These are phyloP conservation scores for Grus americana DNA, from an alignment of 2,113 vertebrate species.

Conservation along the genomic window DNA sequence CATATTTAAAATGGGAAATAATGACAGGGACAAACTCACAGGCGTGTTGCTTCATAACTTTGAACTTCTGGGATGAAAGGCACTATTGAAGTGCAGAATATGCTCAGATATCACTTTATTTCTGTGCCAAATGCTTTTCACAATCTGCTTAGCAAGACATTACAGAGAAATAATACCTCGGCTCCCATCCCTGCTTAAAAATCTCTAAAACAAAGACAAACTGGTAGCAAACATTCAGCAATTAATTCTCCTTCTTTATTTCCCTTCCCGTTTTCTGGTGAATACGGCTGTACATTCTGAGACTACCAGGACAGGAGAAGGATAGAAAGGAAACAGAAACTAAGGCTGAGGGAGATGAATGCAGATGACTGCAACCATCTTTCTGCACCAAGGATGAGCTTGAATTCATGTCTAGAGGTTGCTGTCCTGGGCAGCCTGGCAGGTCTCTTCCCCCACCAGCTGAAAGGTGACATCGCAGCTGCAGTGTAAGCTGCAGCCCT, in stretches of 20 bases:
- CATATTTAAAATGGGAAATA: constrained; percentile 8
- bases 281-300: not conserved
- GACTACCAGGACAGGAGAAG: not conserved
- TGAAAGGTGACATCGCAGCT: not conserved
- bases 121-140: constrained; percentile 16
- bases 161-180: not conserved
- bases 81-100: constrained; percentile 17
- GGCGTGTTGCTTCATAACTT: not conserved
- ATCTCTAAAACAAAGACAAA: constrained; percentile 9
- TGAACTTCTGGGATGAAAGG: constrained; percentile 40
- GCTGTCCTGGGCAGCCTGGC: not conserved
- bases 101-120: not conserved
- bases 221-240: not conserved
- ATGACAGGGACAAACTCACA: not conserved
- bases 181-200: not conserved
- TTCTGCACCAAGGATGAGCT: not conserved
- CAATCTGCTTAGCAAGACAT: not conserved
- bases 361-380: not conserved
- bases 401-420: not conserved
- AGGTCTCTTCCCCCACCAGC: not conserved
- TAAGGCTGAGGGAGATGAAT: not conserved
- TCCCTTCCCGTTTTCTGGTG: not conserved
- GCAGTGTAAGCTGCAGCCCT: not conserved
- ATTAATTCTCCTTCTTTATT: not conserved
- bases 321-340: not conserved